phyloP scores from a whole-genome alignment of 2,113 vertebrate genomes.

The Odocoileus virginianus region DNA sequence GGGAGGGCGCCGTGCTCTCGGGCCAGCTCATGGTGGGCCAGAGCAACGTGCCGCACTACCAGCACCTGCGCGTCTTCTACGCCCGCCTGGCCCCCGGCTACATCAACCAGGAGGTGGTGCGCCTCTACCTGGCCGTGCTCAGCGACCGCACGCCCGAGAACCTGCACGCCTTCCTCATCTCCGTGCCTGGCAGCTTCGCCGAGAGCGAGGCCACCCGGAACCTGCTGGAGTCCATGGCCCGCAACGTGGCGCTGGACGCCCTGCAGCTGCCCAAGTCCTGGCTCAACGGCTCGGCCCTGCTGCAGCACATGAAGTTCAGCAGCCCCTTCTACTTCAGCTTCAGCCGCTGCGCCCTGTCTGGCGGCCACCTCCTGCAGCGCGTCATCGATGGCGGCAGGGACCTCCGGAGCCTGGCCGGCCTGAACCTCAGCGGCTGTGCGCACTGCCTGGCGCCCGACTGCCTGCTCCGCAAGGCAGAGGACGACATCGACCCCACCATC shows the following conservation, averaged over 20 bases:
- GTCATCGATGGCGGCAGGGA: slow-evolving; percentile 88
- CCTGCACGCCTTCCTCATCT: slow-evolving; percentile 92
- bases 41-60: slow-evolving; percentile 97
- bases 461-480: slow-evolving; percentile 86
- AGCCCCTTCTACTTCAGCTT: slow-evolving; percentile 94
- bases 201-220: slow-evolving; percentile 89
- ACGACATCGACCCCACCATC: slow-evolving; percentile 87
- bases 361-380: slow-evolving; percentile 88
- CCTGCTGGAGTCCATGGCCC: slow-evolving; percentile 90
- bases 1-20: slow-evolving; percentile 89
- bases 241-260: slow-evolving; percentile 88
- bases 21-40: slow-evolving; percentile 97
- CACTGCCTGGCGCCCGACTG: slow-evolving; percentile 87
- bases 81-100: slow-evolving; percentile 94
- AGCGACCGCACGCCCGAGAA: slow-evolving; percentile 92
- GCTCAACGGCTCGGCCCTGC: slow-evolving; percentile 89
- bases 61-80: slow-evolving; percentile 92
- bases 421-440: slow-evolving; percentile 93
- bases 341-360: slow-evolving; percentile 89
- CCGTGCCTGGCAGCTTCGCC: slow-evolving; percentile 90
- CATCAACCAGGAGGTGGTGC: slow-evolving; percentile 94
- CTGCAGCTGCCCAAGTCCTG: slow-evolving; percentile 94
- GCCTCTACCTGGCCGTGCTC: slow-evolving; percentile 94
- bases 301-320: slow-evolving; percentile 89
- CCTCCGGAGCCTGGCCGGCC: slow-evolving; percentile 85